Percentiles rank a stretch among this genome's conserved stretches.
These are phyloP conservation scores for Drosophila affinis DNA, from an alignment of 2,888 invertebrate species.

Conservation along the genomic window DNA sequence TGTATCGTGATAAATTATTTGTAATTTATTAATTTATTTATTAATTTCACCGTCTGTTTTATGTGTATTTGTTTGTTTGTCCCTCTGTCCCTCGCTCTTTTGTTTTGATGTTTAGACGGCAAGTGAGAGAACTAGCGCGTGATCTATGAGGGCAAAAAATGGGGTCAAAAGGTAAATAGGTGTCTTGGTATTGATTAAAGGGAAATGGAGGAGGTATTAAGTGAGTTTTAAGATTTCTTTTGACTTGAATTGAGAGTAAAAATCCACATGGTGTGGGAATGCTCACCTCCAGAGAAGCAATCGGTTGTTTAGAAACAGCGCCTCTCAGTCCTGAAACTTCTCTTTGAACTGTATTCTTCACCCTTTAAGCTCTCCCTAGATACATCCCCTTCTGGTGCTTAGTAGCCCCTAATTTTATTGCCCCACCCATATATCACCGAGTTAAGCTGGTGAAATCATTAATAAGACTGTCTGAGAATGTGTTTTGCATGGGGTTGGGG, in stretches of 20 bases:
- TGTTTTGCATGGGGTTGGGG: background rate
- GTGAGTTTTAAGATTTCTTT: background rate
- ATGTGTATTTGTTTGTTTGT: constrained; percentile 33
- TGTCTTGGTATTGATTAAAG: background rate
- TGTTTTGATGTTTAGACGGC: background rate
- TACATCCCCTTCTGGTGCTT: background rate
- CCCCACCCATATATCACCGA: background rate
- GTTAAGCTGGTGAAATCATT: constrained; percentile 23
- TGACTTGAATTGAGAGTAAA: background rate
- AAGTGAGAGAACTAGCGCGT: background rate
- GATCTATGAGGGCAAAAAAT: constrained; percentile 2
- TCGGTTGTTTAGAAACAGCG: too few species aligned
- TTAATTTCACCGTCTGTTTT: constrained; percentile 64
- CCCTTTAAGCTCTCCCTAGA: background rate
- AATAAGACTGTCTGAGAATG: constrained; percentile 5
- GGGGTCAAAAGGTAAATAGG: constrained; percentile 1
- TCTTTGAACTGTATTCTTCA: too few species aligned
- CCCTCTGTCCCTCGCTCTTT: constrained; percentile 17
- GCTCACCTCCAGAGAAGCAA: too few species aligned
- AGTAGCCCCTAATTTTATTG: background rate
- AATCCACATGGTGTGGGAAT: rapidly evolving
- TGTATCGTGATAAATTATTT: constrained; percentile 75
- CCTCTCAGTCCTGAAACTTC: too few species aligned
- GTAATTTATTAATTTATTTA: constrained; percentile 81
- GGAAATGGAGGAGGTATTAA: background rate